Percentiles rank a stretch among this genome's conserved stretches.
Evolutionary conservation across 2,888 invertebrate genomes (phyloP).

Genomic region (Aleiodes testaceus): DNA sequence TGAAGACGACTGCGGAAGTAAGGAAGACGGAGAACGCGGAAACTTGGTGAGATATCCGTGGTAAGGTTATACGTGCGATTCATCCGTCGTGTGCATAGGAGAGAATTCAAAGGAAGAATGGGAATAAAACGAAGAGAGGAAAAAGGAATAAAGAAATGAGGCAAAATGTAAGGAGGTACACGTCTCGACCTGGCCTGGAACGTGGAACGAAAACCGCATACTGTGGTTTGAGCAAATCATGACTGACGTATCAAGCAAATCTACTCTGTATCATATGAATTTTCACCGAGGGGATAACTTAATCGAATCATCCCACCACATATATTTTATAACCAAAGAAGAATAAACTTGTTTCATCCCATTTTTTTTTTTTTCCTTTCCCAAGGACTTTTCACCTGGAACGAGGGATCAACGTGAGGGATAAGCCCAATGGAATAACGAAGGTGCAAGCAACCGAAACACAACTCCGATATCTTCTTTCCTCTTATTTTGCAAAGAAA

Average conservation of each 20-base stretch:
- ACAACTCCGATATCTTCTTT: neutral
- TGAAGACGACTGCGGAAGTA: conserved; percentile 44
- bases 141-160: neutral
- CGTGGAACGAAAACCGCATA: conserved; percentile 40
- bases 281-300: neutral
- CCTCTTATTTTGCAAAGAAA: neutral
- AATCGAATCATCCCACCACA: conserved; percentile 4
- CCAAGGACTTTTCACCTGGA: neutral
- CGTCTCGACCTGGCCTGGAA: conserved; percentile 43
- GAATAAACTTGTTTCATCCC: neutral
- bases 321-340: neutral
- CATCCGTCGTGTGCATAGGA: conserved; percentile 25
- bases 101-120: conserved; percentile 23
- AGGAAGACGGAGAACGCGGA: conserved; percentile 42
- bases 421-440: conserved; percentile 13
- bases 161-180: conserved; percentile 31
- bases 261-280: conserved; percentile 9
- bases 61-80: conserved; percentile 40
- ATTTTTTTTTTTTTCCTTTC: neutral
- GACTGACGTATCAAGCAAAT: conserved; percentile 12
- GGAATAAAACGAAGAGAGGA: neutral
- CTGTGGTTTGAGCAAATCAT: conserved; percentile 19
- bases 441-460: conserved; percentile 25
- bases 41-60: conserved; percentile 37
- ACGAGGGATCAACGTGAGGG: neutral